phyloP scores from a whole-genome alignment of 2,797 vertebrate genomes.

The Lithobates pipiens region DNA sequence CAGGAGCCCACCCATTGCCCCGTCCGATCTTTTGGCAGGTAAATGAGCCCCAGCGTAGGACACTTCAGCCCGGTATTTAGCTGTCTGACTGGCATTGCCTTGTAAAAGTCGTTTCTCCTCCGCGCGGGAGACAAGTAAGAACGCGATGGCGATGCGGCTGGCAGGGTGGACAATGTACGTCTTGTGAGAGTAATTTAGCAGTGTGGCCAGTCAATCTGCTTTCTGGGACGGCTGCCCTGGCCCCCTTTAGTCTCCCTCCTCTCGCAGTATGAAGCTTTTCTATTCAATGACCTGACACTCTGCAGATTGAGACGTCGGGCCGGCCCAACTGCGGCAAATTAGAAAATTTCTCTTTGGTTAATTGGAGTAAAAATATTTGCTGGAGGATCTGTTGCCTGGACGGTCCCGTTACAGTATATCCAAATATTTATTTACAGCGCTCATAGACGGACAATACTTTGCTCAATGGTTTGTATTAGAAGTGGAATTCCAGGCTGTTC shows the following conservation, averaged over 20 bases:
- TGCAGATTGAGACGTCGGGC: constrained; percentile 97
- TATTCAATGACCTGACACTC: constrained; percentile 91
- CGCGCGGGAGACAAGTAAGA: constrained; percentile 70
- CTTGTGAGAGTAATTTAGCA: constrained; percentile 84
- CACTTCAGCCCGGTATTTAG: not conserved
- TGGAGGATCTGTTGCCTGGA: constrained; percentile 65
- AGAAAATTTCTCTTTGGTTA: constrained; percentile 91
- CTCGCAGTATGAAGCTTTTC: constrained; percentile 82
- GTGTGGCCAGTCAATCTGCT: constrained; percentile 83
- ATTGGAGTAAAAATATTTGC: constrained; percentile 96
- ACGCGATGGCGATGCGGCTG: constrained; percentile 80
- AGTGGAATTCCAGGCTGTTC: too few relatives aligned
- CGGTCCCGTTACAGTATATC: not conserved
- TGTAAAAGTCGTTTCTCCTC: constrained; percentile 20
- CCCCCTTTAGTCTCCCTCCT: constrained; percentile 82
- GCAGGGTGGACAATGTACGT: constrained; percentile 81
- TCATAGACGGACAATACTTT: not conserved
- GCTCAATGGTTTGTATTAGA: too few relatives aligned
- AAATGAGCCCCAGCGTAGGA: too few relatives aligned
- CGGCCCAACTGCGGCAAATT: constrained; percentile 89
- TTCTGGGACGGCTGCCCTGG: constrained; percentile 84
- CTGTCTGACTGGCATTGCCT: not conserved
- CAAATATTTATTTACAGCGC: not conserved
- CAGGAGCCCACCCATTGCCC: too few relatives aligned
- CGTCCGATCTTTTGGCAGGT: too few relatives aligned